Evolutionary conservation across 2,888 invertebrate species (phyloP).

Genomic region (Geotrupes spiniger): DNA sequence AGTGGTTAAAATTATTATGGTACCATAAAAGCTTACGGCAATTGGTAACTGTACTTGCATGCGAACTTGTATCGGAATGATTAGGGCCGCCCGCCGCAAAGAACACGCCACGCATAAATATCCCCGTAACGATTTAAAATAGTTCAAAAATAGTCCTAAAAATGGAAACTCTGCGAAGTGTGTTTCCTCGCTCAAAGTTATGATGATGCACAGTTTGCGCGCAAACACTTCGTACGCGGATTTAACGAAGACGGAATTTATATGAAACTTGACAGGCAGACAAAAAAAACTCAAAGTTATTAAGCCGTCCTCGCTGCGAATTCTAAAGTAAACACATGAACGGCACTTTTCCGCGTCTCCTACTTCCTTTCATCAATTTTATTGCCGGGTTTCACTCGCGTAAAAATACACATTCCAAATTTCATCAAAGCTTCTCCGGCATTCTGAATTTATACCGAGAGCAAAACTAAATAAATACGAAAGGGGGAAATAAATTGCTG

Average conservation of each 20-base stretch:
- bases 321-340: constrained; percentile 14
- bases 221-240: too few relatives aligned
- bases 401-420: constrained; percentile 3
- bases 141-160: too few relatives aligned
- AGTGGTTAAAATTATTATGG: constrained; percentile 30
- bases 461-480: background rate
- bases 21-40: constrained; percentile 28
- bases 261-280: too few relatives aligned
- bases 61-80: constrained; percentile 26
- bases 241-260: too few relatives aligned
- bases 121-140: too few relatives aligned
- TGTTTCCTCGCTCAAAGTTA: too few relatives aligned
- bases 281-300: constrained; percentile 16
- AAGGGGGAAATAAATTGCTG: too few relatives aligned
- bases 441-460: constrained; percentile 1
- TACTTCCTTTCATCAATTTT: constrained; percentile 16
- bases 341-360: constrained; percentile 11
- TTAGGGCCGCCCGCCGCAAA: constrained; percentile 21
- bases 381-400: constrained; percentile 14
- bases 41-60: constrained; percentile 23
- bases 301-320: constrained; percentile 5
- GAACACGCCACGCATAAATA: too few relatives aligned
- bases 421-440: constrained; percentile 4
- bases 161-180: too few relatives aligned
- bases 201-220: too few relatives aligned